phyloP scores from a whole-genome alignment of 2,888 invertebrate species.

The Subacronicta megacephala region DNA sequence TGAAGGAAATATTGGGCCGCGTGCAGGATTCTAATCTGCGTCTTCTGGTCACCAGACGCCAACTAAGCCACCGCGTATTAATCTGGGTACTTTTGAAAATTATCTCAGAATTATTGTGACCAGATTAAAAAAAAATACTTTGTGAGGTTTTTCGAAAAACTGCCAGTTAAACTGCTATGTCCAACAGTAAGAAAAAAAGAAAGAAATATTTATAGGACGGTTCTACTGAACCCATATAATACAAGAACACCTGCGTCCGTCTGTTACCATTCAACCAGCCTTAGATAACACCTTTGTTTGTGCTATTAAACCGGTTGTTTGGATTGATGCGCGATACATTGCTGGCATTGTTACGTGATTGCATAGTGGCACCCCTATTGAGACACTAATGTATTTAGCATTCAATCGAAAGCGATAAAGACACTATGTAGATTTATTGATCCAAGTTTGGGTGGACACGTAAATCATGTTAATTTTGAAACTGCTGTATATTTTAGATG shows the following conservation, averaged over 20 bases:
- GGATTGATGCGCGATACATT: constrained; percentile 51
- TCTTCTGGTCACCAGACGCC: no score
- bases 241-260: constrained; percentile 33
- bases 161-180: no score
- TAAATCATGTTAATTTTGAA: constrained; percentile 34
- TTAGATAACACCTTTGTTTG: constrained; percentile 54
- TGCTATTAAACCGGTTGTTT: constrained; percentile 35
- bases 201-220: no score
- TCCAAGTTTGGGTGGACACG: constrained; percentile 21
- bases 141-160: no score
- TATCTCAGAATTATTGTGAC: no score
- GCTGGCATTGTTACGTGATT: constrained; percentile 46
- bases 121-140: no score
- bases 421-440: constrained; percentile 49
- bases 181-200: no score
- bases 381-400: constrained; percentile 41
- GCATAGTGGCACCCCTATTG: constrained; percentile 21
- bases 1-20: no score
- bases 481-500: constrained; percentile 21
- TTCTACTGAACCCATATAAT: constrained; percentile 23
- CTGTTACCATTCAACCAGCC: constrained; percentile 40
- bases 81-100: no score
- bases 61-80: no score
- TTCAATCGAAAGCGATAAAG: constrained; percentile 42
- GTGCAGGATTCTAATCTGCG: no score